Conservation (phyloP, 2,797 vertebrate genomes). For the Philypnodon macrostomus region DNA sequence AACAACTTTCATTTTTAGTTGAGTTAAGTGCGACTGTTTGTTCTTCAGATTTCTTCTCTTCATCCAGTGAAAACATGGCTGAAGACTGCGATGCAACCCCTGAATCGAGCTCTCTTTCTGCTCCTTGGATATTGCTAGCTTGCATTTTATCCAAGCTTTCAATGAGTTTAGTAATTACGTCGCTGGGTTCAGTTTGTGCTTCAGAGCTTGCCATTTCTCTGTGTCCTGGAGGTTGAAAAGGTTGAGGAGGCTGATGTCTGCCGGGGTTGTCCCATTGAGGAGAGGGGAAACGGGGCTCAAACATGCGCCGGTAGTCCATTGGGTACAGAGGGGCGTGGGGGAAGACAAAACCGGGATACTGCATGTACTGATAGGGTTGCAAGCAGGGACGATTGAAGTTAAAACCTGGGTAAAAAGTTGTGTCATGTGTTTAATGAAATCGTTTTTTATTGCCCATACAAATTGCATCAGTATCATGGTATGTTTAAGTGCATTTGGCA, state of each 20-base stretch:
- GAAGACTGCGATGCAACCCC: conserved; percentile 70
- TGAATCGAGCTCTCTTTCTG: conserved; percentile 65
- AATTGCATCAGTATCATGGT: no score
- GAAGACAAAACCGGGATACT: conserved; percentile 72
- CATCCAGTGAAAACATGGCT: conserved; percentile 50
- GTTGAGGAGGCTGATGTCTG: conserved; percentile 47
- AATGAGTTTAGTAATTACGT: conserved; percentile 72
- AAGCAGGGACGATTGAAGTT: conserved; percentile 68
- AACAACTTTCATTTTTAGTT: not conserved
- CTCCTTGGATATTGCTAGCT: conserved; percentile 29
- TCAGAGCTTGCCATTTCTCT: conserved; percentile 69
- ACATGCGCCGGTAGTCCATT: conserved; percentile 73
- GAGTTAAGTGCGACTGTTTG: not conserved
- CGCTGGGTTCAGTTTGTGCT: conserved; percentile 76
- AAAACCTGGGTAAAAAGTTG: conserved; percentile 64
- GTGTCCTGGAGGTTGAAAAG: conserved; percentile 23
- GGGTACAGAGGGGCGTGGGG: conserved; percentile 70
- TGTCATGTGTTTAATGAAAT: no score
- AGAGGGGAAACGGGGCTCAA: conserved; percentile 69
- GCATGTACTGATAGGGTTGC: conserved; percentile 74
- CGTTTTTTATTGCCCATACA: no score
- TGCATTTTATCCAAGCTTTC: conserved; percentile 75
- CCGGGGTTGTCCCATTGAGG: conserved; percentile 52
- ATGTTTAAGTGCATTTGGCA: no score
- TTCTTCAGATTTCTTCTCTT: conserved; percentile 46